Evolutionary conservation across 2,113 vertebrate genomes (phyloP).

Genomic region (Pipra filicauda): DNA sequence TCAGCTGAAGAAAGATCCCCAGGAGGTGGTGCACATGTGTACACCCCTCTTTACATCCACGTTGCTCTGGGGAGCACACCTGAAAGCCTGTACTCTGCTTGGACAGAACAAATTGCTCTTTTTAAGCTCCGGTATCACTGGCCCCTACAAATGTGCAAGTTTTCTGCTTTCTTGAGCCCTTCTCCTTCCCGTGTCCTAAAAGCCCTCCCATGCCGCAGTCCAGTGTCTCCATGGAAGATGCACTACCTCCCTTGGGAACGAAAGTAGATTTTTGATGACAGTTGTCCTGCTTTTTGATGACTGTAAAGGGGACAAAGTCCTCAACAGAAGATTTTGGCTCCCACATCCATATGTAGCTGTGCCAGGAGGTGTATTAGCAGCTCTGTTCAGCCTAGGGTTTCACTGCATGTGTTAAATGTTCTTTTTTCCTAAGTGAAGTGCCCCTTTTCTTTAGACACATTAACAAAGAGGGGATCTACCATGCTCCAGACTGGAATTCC

Average conservation of each 20-base stretch:
- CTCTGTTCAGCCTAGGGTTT: not conserved
- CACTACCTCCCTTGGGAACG: not conserved
- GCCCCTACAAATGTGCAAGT: not conserved
- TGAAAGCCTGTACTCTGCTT: not conserved
- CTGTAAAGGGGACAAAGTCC: not conserved
- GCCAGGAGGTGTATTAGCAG: not conserved
- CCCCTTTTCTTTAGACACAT: not conserved
- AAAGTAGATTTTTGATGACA: not conserved
- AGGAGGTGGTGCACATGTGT: not conserved
- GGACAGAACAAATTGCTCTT: not conserved
- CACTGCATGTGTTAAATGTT: not conserved
- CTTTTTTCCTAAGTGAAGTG: not conserved
- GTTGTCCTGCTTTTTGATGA: not conserved
- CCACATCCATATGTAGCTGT: not conserved
- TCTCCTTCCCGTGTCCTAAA: not conserved
- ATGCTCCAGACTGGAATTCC: not conserved
- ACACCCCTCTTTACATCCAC: not conserved
- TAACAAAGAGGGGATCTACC: fast-evolving
- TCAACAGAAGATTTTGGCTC: not conserved
- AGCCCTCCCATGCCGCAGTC: not conserved
- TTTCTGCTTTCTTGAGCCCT: not conserved
- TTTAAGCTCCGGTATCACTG: not conserved
- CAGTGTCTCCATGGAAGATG: not conserved
- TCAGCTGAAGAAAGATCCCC: not conserved
- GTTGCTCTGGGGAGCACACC: not conserved